Base-by-base conservation (phyloP, 2,113 vertebrate genomes). In the Saimiri boliviensis region DNA sequence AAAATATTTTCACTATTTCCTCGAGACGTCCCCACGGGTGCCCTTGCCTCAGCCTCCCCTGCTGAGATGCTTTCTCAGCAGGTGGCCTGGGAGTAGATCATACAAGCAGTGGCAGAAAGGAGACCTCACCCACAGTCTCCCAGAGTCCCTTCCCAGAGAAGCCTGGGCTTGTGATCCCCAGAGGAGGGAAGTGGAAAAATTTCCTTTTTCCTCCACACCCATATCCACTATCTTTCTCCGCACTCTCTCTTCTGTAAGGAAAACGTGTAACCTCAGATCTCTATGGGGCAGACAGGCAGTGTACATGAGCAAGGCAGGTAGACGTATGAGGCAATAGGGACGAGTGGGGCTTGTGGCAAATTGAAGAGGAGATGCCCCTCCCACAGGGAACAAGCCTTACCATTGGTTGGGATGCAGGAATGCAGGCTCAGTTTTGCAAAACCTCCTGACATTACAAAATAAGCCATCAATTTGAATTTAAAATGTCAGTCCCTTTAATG, bases 11-110 rank as follows among this genome's bases (percentile, higher is more conserved):
- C 87, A 52, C 91, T 89, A 2, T 94, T 93, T 95, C 91, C 96
- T 91, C 6, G 0, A 80, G 87, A 32, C 47, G 2, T 73, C 45
- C 87, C 89, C 84, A 49, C 8, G 96, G 73, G 77, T 58, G 86
- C 94, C 95, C 97, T 93, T 96, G 84, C 89, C 79, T 90, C 8
- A 89, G 97, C 92, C 96, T 98, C 97, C 96, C 97, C 97, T 83
- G 93, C 97, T 88, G 97, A 89, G 97, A 84, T 0, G 35, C 45
- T 32, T 6, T 54, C 93, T 19, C 97, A 45, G 97, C 76, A 40
- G 98, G 97, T 2, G 0, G 89, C 91, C 70, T 47, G 85, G 79
- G 87, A 52, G 37, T 0, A 32, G 13, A 49, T 73, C 2, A 3
- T 6, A 19, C 30, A 30, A 54, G 37, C 5, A 0, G 47, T 0